Evolutionary conservation across 2,888 invertebrate species (phyloP).

Genomic region (Stenichneumon culpator): DNA sequence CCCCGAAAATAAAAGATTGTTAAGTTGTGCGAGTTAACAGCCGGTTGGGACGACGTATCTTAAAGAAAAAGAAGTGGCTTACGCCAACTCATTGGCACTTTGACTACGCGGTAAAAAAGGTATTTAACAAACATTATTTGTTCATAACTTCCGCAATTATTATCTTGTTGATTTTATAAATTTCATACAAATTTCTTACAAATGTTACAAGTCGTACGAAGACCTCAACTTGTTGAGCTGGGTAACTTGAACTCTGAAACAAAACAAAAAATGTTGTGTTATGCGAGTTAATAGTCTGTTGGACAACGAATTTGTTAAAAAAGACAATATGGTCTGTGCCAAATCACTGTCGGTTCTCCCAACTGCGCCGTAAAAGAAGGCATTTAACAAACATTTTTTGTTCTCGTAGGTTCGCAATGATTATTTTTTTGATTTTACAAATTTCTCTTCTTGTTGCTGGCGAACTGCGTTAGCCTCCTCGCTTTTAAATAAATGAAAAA

Average conservation of each 20-base stretch:
- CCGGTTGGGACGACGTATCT: too few relatives aligned
- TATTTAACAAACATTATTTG: too few relatives aligned
- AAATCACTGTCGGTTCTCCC: too few relatives aligned
- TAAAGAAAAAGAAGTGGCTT: neutral
- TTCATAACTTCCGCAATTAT: too few relatives aligned
- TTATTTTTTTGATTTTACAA: neutral
- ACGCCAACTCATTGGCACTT: neutral
- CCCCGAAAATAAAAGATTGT: neutral
- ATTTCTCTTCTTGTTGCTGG: neutral
- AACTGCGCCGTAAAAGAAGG: too few relatives aligned
- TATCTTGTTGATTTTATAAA: too few relatives aligned
- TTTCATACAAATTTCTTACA: too few relatives aligned
- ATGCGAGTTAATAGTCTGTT: neutral
- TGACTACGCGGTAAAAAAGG: too few relatives aligned
- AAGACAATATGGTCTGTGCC: too few relatives aligned
- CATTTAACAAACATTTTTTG: too few relatives aligned
- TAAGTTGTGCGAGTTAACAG: neutral
- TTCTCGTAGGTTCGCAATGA: neutral
- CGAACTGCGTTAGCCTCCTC: neutral
- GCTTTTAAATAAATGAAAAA: neutral
- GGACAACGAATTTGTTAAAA: too few relatives aligned
- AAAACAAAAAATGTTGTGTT: neutral
- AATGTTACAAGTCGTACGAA: too few relatives aligned
- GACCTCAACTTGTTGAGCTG: constrained; percentile 11
- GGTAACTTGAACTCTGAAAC: neutral